Evolutionary conservation across 1,140 invertebrate genomes (phyloP), one percentile per base, ranked within the genome.

Genomic region (Scaptomyza pallida): DNA sequence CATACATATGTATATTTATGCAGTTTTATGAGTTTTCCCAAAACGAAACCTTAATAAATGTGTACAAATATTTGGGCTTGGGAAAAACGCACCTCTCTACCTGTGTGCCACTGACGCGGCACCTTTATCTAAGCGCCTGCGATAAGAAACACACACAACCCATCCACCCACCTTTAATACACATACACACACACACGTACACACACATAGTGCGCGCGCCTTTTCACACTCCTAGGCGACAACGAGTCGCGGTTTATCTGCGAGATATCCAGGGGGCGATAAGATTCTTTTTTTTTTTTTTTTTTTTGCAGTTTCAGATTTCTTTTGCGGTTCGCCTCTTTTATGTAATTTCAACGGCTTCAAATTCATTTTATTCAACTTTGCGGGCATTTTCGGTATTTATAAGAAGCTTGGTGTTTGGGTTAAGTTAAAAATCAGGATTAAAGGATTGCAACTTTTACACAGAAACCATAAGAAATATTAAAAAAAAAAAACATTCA

Each of bases 51-150:
- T n/a, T n/a, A n/a, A n/a, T n/a, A n/a, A n/a, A n/a, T n/a, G 56
- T 52, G 50, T 47, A 60, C 15, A 45, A 55, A 52, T 59, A 52
- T 62, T 54, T 65, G 41, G 60, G 60, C 75, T 63, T 59, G 75
- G 51, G 62, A 63, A 54, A 54, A 54, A 54, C 69, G 52, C 75
- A 63, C 69, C 75, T 72, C 75, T 75, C 33, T 50, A 15, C 23
- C 52, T 61, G 57, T 45, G 55, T 60, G 54, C 23, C 33, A 37
- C 52, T 47, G 48, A 63, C 50, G 51, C 54, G 16, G 33, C 44
- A 33, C 13, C 10, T 59, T 67, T 67, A 67, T 67, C 63, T 67
- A 67, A 44, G 56, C 65, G 59, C 48, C 48, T 69, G 59, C 57
- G 59, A 69, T 69, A 69, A 69, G 59, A 19, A 30, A 16, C 21